A percentile compares a stretch with the other conserved stretches of the same genome.
phyloP scores from a whole-genome alignment of 2,888 invertebrate genomes.

The Ochropleura leucogaster region DNA sequence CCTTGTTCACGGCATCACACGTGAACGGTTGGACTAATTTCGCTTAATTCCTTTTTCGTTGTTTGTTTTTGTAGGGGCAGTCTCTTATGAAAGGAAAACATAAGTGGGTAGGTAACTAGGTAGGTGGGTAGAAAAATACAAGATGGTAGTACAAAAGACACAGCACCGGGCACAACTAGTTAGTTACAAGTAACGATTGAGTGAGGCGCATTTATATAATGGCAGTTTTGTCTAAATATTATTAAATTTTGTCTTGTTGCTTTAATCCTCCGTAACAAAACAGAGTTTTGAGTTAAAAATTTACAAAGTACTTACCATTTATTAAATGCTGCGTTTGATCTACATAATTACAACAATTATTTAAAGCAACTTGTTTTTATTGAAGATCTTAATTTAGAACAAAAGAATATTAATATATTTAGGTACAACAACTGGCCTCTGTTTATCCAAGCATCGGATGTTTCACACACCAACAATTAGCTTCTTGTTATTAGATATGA shows the following conservation, averaged over 20 bases:
- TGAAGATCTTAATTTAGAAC: constrained; percentile 13
- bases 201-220: too few species aligned
- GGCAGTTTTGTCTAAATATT: background rate
- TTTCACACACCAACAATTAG: constrained; percentile 5
- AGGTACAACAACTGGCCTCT: constrained; percentile 13
- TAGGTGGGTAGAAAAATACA: too few species aligned
- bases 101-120: too few species aligned
- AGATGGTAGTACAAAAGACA: too few species aligned
- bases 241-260: background rate
- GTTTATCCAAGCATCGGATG: constrained; percentile 25
- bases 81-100: too few species aligned
- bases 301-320: background rate
- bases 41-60: too few species aligned
- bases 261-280: background rate
- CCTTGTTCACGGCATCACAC: too few species aligned
- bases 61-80: too few species aligned
- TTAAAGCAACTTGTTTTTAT: background rate
- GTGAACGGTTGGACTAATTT: too few species aligned
- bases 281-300: background rate
- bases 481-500: background rate
- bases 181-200: too few species aligned
- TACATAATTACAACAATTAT: constrained; percentile 5
- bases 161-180: too few species aligned
- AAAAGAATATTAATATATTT: constrained; percentile 15
- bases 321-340: background rate